phyloP scores from a whole-genome alignment of 2,888 invertebrate genomes.

The Griposia aprilina region DNA sequence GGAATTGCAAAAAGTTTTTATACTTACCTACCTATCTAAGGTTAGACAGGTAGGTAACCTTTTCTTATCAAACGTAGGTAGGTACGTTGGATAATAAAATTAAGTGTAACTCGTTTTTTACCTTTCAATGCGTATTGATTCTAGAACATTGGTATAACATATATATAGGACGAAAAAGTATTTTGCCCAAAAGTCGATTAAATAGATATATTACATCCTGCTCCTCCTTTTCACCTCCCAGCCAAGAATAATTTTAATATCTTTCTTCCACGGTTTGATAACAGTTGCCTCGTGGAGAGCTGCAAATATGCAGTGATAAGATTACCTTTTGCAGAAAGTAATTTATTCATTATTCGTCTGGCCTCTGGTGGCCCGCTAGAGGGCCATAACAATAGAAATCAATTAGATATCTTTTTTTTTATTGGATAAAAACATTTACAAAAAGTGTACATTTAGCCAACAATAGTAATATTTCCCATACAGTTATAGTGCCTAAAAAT shows the following conservation, averaged over 20 bases:
- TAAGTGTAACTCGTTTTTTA: background rate
- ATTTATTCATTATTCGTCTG: conserved; percentile 10
- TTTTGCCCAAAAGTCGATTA: background rate
- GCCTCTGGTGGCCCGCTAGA: no score
- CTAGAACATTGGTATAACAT: background rate
- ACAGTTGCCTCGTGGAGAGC: background rate
- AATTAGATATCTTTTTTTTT: no score
- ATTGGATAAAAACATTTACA: no score
- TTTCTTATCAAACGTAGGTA: background rate
- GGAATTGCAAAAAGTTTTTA: background rate
- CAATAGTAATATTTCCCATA: no score
- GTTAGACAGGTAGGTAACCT: background rate
- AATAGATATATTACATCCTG: background rate
- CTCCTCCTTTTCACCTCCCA: background rate
- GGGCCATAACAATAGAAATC: no score
- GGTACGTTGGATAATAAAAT: background rate
- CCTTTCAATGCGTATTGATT: background rate
- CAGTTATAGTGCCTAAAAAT: no score
- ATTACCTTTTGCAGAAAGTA: conserved; percentile 10
- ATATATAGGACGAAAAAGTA: no score
- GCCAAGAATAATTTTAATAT: background rate
- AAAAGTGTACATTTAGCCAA: no score
- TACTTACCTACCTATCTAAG: no score
- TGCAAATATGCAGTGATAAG: conserved; percentile 24
- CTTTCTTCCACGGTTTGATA: background rate